Percentiles rank a stretch among this genome's conserved stretches.
phyloP scores from a whole-genome alignment of 2,797 vertebrate genomes.

The Crocodylus rhombifer region DNA sequence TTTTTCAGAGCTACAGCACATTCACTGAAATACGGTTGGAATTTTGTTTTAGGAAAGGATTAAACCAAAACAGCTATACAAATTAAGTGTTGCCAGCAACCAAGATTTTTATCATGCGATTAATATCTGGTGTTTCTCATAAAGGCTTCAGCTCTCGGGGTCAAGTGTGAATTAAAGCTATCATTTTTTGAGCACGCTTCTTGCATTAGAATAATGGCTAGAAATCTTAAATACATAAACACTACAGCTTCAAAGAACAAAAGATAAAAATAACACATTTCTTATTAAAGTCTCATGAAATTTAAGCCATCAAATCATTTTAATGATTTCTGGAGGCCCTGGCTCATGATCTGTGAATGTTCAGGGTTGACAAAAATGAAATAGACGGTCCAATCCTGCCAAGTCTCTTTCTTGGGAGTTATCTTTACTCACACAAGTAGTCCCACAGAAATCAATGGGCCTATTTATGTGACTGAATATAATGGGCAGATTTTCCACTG shows the following conservation, averaged over 20 bases:
- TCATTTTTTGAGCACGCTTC: neutral
- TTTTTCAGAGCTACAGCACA: accelerated
- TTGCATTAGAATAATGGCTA: neutral
- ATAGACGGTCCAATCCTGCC: neutral
- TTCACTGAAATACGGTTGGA: neutral
- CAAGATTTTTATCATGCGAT: neutral
- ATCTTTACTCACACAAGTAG: neutral
- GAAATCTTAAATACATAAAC: neutral
- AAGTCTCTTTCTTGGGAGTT: neutral
- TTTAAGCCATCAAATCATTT: neutral
- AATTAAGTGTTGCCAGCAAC: neutral
- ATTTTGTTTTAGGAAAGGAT: neutral
- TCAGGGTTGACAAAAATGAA: constrained; percentile 34
- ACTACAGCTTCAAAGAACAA: neutral
- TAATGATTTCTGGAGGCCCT: neutral
- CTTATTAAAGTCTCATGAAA: neutral
- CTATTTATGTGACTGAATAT: neutral
- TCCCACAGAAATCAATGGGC: neutral
- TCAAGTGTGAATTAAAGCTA: neutral
- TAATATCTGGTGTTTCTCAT: neutral
- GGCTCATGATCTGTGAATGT: constrained; percentile 23
- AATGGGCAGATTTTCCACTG: neutral
- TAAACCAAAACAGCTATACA: accelerated
- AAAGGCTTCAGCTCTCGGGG: neutral
- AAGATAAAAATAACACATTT: neutral